Conservation (phyloP, 2,888 invertebrate genomes). For the Drosophila villosipedis region DNA sequence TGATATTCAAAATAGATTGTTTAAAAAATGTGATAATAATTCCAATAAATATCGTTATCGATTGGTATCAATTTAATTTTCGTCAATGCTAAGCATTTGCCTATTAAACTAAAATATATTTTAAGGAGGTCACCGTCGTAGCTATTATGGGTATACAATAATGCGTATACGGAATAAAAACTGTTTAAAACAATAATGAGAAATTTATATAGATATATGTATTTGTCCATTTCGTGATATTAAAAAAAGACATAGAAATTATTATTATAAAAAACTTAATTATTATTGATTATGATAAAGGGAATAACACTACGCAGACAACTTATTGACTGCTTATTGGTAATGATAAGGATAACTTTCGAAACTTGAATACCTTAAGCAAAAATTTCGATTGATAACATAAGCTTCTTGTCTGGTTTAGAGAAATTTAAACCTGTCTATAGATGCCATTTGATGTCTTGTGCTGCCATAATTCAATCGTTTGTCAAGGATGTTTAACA, state of each 20-base stretch:
- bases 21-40: neutral
- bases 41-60: neutral
- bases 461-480: neutral
- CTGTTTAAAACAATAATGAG: no score
- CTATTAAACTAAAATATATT: neutral
- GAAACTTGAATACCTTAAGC: neutral
- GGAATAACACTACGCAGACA: neutral
- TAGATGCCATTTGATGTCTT: neutral
- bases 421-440: neutral
- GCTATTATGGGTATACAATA: no score
- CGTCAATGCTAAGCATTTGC: neutral
- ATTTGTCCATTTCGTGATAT: no score
- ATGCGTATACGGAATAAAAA: no score
- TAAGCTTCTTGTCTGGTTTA: neutral
- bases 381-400: neutral
- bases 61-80: neutral
- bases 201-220: no score
- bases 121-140: neutral
- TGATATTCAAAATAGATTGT: neutral
- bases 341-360: neutral
- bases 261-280: neutral
- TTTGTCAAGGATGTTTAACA: neutral
- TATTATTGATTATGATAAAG: neutral
- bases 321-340: no score
- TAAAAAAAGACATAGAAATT: neutral